Evolutionary conservation across 2,888 invertebrate species (phyloP), one percentile per base, ranked within the genome.

Genomic region (Drosophila ochracea): DNA sequence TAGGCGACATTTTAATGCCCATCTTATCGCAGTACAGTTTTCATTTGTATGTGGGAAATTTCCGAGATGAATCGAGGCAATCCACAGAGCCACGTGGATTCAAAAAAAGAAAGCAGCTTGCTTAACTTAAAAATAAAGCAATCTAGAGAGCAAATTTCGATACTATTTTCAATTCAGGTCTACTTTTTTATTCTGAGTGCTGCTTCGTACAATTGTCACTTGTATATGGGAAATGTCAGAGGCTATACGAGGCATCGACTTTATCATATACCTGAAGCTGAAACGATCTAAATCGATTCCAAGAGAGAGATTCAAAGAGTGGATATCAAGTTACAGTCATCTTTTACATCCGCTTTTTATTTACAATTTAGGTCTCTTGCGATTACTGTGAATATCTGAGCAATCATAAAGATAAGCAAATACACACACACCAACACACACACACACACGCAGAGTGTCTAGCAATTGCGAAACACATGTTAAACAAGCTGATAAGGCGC

Each of bases 401-500:
- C 33, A 28, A 39, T 43, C 7, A 54, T 65, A 58, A 61, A 82
- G 73, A 84, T 79, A 84, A 58, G 16, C 50, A 39, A 58, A 67
- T 16, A 41, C 30, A 57, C 4, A 54, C 25, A 63, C 7, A n/a
- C 19, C 39, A 1, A 41, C 33, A 25, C 28, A 39, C 54, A 39
- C 25, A 49, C 69, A 55, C 21, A 21, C 28, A 16, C 9, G 19
- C 33, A 35, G 19, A 19, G 25, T 63, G n/a, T 30, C 10, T 11
- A 54, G 21, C 33, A 57, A 30, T 72, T 78, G 82, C 82, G 53
- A 68, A 86, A 78, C 72, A 71, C 70, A 82, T 78, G 71, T 65
- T 64, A 49, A 68, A 58, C 69, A 73, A 58, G 25, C 58, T 58
- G 83, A 82, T 84, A 84, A 82, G 80, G 33, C 16, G 10, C 28